These are phyloP conservation scores for Eupeodes latifasciatus DNA, from an alignment of 2,888 invertebrate genomes.

Conservation along the genomic window DNA sequence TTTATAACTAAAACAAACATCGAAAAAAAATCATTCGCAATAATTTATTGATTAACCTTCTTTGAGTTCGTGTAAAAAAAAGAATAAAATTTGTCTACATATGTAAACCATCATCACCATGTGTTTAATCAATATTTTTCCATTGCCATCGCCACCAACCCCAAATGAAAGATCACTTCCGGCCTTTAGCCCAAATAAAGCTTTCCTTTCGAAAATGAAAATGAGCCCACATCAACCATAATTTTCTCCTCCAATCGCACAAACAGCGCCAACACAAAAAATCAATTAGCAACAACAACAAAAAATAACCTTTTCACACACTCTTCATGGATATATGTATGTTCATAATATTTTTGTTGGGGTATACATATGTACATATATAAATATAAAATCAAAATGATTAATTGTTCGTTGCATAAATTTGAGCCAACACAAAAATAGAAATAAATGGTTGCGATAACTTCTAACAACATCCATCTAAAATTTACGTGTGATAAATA, in stretches of 20 bases:
- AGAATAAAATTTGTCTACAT: not conserved
- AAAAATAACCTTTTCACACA: conserved; percentile 17
- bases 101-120: not conserved
- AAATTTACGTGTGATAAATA: conserved; percentile 53
- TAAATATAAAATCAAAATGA: conserved; percentile 42
- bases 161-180: conserved; percentile 20
- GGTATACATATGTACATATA: no score
- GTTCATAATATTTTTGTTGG: not conserved
- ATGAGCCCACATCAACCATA: conserved; percentile 18
- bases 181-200: not conserved
- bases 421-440: conserved; percentile 36
- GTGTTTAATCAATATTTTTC: conserved; percentile 8
- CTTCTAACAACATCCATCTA: conserved; percentile 55
- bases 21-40: not conserved
- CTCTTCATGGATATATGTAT: not conserved
- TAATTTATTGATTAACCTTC: conserved; percentile 1
- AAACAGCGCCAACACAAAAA: not conserved
- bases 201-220: conserved; percentile 18
- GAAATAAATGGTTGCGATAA: conserved; percentile 57
- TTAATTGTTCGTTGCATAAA: conserved; percentile 43
- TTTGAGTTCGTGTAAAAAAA: not conserved
- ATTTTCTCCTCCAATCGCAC: conserved; percentile 11
- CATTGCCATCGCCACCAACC: no score
- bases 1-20: no score
- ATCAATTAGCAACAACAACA: conserved; percentile 1